Conservation (phyloP, 1,140 invertebrate species). For the Philopotamus ludificatus region DNA sequence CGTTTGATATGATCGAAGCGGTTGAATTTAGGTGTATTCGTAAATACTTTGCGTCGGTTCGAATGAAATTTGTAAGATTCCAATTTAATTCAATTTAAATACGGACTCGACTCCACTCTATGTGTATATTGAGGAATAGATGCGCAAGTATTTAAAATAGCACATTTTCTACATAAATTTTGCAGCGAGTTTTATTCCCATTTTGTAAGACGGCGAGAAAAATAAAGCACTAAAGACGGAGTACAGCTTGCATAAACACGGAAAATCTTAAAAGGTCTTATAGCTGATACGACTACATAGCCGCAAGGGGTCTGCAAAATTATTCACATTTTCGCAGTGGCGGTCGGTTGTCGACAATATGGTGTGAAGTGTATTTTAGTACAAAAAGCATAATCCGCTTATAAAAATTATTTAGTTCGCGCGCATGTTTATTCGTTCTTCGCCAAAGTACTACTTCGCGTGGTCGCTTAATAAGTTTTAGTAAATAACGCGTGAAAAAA, state of each 20-base stretch:
- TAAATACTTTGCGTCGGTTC: too few relatives aligned
- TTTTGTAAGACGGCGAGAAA: not conserved
- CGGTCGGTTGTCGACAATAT: conserved; percentile 22
- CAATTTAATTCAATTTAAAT: too few relatives aligned
- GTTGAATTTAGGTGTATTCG: too few relatives aligned
- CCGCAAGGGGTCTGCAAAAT: conserved; percentile 18
- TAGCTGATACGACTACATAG: not conserved
- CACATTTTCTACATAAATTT: conserved; percentile 13
- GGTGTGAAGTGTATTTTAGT: conserved; percentile 13
- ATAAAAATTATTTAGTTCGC: not conserved
- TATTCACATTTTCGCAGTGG: conserved; percentile 23
- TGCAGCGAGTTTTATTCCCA: conserved; percentile 4
- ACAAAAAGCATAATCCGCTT: too few relatives aligned
- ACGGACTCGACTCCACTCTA: too few relatives aligned
- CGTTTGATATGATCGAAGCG: too few relatives aligned
- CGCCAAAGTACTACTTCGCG: conserved; percentile 30
- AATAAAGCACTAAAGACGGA: conserved; percentile 24
- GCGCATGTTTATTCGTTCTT: too few relatives aligned
- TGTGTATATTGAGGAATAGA: too few relatives aligned
- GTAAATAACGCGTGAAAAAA: conserved; percentile 41
- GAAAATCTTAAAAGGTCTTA: conserved; percentile 22
- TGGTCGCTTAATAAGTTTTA: conserved; percentile 36
- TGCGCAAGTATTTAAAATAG: too few relatives aligned
- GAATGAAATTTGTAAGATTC: too few relatives aligned
- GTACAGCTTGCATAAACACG: conserved; percentile 29